Evolutionary conservation across 2,888 invertebrate genomes (phyloP), one percentile per base, ranked within the genome.

Genomic region (Scaptomyza polygonia): DNA sequence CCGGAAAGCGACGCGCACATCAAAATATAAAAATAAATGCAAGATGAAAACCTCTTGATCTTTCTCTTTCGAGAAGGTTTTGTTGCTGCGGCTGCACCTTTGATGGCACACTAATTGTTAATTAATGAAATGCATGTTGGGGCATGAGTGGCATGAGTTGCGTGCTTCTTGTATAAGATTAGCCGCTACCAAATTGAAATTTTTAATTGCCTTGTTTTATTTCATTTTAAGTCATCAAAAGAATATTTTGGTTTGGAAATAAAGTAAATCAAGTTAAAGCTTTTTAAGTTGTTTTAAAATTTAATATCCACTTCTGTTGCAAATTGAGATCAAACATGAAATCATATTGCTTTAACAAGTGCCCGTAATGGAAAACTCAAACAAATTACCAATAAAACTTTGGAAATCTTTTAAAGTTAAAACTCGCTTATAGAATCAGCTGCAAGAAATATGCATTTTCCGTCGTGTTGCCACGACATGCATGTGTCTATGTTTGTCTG

Each of bases 41-140:
- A n/a, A 5, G 25, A 34, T 3, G 32, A n/a, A 29, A 14, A 30
- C 14, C 25, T 14, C 3, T 7, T 7, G 2, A 11, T 8, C 48
- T 49, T n/a, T 14, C 9, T 18, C 49, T 8, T 34, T 5, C 2
- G 11, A 29, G 16, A 34, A 39, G 36, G 43, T 29, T 36, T 36
- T 55, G 34, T 48, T 48, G 69, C 27, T 59, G 74, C 67, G 40
- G 72, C 57, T 75, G 64, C 77, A 40, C 64, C 77, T 75, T 84
- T 80, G 80, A 77, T 69, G 79, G 49, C 77, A 72, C 86, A 70
- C 82, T 82, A 82, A 82, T 82, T 82, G 78, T 75, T 86, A 82
- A 82, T 86, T 83, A 86, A 82, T 82, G 82, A 71, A 72, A 80
- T 77, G 70, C 86, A 86, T 62, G 71, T 67, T 48, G 43, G 5